These are phyloP conservation scores for Pyrocephalus nanus DNA, from an alignment of 2,797 vertebrate species.

Conservation along the genomic window DNA sequence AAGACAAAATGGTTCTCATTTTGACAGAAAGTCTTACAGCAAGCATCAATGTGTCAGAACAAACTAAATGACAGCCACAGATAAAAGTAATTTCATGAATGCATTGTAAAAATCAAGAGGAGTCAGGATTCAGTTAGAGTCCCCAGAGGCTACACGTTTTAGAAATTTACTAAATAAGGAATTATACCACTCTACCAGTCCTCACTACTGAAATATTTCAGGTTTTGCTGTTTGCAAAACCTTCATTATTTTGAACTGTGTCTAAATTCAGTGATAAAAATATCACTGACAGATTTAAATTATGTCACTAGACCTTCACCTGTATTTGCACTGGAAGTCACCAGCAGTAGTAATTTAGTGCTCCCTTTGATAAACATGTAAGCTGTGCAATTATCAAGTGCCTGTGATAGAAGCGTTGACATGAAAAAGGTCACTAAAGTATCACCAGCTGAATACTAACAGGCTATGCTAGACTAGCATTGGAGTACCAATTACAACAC, in stretches of 20 bases:
- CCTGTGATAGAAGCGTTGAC: neutral
- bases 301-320: neutral
- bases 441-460: neutral
- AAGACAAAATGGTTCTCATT: neutral
- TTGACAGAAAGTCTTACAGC: neutral
- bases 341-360: neutral
- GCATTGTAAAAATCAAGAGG: neutral
- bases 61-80: neutral
- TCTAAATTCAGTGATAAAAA: neutral
- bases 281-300: neutral
- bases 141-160: neutral
- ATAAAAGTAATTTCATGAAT: neutral
- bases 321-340: neutral
- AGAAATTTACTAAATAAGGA: neutral
- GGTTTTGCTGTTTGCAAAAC: neutral
- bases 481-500: neutral
- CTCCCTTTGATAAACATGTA: neutral
- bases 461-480: neutral
- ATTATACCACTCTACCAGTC: neutral
- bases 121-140: neutral
- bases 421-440: neutral
- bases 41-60: neutral
- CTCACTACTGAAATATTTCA: neutral
- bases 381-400: neutral
- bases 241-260: neutral